Evolutionary conservation across 2,797 vertebrate species (phyloP), one percentile per base, ranked within the genome.

Genomic region (Poecilia gillii): DNA sequence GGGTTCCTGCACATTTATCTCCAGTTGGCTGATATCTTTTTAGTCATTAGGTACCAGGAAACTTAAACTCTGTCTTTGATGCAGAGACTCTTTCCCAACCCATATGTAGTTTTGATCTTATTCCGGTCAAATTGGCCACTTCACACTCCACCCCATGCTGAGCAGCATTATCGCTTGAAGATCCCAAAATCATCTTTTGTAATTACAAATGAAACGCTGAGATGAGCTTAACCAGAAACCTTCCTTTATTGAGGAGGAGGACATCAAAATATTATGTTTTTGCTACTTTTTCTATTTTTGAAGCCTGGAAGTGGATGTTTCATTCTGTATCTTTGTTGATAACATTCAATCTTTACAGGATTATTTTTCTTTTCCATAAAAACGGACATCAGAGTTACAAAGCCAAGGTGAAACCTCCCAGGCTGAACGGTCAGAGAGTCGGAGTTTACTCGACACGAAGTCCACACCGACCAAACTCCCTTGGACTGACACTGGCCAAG

Each of bases 291-390:
- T 36, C 59, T 36, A 20, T 39, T 39, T 39, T 62, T 62, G 14
- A 11, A 39, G 18, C 18, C 39, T 20, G 3, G 33, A 36, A 64
- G 18, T 20, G 31, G 18, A 39, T 8, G 62, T 8, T 18, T 66
- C 13, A 9, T 39, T 68, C 20, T 25, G 23, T 12, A 41, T 23
- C 18, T 68, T 64, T 5, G 51, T 71, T 4, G 31, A 84, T 9
- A 75, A 2, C 55, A 72, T 68, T 51, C 18, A 12, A 5, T 87
- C 66, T 78, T 14, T 46, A 2, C 94, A 98, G 97, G 97, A 93
- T 98, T 59, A 95, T 98, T 80, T 98, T 98, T 91, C 90, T 98
- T 79, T 98, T 98, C 91, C 97, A 98, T 85, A 97, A 97, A 93
- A 98, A 98, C 12, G 97, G 97, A 1, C 97, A 96, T 88, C 91